Evolutionary conservation across 2,113 vertebrate species (phyloP), one percentile per base, ranked within the genome.

Genomic region (Heliornis fulica): DNA sequence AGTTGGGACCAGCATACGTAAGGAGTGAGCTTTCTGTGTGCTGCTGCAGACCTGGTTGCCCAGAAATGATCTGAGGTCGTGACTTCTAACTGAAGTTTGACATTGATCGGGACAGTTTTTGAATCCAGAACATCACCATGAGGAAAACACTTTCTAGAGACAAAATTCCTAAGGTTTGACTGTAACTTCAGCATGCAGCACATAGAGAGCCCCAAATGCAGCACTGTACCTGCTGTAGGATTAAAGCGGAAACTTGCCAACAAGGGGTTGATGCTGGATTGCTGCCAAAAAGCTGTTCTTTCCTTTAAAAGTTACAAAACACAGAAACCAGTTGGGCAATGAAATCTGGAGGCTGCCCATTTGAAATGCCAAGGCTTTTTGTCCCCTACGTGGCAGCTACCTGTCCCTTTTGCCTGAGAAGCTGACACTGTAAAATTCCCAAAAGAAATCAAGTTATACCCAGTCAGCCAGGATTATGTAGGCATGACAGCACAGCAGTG

Each of bases 291-390:
- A 38, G 5, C 21, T 43, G 2, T 57, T 74, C 60, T 81, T 53
- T 83, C 70, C n/a, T 79, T 51, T 31, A 46, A 70, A 81, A 70
- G 5, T 57, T 87, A 31, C 71, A 82, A 89, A 88, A 14, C 28
- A 50, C 14, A 43, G 32, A 74, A 91, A 69, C 11, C 21, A 74
- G 63, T 21, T 91, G 21, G 23, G 15, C 36, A 63, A 81, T 25
- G 84, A 94, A 89, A 72, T 53, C 32, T 80, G 36, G 45, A 81
- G 40, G 22, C 22, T 40, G 34, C 14, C 11, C 5, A 5, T 65
- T 48, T 59, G 53, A 92, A 96, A 72, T 45, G 14, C 21, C 29
- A 56, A 50, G 34, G 43, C 8, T 82, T 90, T 90, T 83, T 77
- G 54, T 79, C 60, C 21, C 31, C 25, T 46, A 15, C 22, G 17